Percentiles rank a stretch among this genome's conserved stretches.
Evolutionary conservation across 2,888 invertebrate species (phyloP).

Genomic region (Colostygia pectinataria): DNA sequence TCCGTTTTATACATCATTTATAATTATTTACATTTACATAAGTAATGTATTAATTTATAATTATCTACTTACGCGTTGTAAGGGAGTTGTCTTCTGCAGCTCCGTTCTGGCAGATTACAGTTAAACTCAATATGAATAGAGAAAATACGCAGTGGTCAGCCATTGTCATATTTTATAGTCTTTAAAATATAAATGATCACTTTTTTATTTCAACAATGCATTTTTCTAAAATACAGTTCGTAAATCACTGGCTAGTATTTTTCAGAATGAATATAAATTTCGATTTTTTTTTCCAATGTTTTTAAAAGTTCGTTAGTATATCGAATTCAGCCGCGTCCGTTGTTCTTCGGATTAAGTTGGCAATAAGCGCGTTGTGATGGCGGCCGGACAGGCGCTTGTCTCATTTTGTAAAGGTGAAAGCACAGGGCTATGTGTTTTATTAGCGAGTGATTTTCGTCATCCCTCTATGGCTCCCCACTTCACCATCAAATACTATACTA

Average conservation of each 20-base stretch:
- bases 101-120: slow-evolving; percentile 59
- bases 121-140: slow-evolving; percentile 63
- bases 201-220: slow-evolving; percentile 28
- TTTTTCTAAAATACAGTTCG: slow-evolving; percentile 39
- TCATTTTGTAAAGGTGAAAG: slow-evolving; percentile 80
- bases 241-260: slow-evolving; percentile 34
- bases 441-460: slow-evolving; percentile 75
- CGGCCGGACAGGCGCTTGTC: slow-evolving; percentile 60
- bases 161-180: slow-evolving; percentile 54
- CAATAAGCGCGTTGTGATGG: slow-evolving; percentile 55
- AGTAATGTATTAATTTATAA: no score
- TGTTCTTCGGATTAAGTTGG: slow-evolving; percentile 56
- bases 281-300: slow-evolving; percentile 14
- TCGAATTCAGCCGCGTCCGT: slow-evolving; percentile 59
- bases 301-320: slow-evolving; percentile 43
- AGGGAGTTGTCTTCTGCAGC: slow-evolving; percentile 61
- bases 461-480: slow-evolving; percentile 67
- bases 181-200: slow-evolving; percentile 25
- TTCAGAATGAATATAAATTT: slow-evolving; percentile 4
- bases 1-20: not conserved
- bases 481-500: slow-evolving; percentile 34
- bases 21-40: no score
- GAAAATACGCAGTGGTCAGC: slow-evolving; percentile 57
- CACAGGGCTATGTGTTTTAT: slow-evolving; percentile 74
- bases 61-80: slow-evolving; percentile 62